Percentiles rank a stretch among this genome's conserved stretches.
Evolutionary conservation across 2,113 vertebrate species (phyloP).

Genomic region (Cathartes aura): DNA sequence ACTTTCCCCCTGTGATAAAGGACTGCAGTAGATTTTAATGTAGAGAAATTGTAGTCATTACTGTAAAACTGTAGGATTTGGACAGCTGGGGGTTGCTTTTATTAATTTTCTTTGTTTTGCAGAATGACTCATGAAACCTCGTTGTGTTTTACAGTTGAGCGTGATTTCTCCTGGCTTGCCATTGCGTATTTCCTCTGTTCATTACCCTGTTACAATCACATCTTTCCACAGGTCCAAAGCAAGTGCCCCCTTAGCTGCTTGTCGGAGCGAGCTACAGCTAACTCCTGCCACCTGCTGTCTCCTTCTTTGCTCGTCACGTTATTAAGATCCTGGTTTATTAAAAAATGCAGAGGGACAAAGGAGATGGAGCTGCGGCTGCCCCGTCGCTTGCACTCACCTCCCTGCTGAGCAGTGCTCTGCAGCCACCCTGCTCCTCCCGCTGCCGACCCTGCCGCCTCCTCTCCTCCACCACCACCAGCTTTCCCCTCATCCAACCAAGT

Average conservation of each 20-base stretch:
- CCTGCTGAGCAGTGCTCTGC: neutral
- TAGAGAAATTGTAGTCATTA: neutral
- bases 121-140: neutral
- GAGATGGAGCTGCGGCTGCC: neutral
- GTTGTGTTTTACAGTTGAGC: neutral
- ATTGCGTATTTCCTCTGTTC: neutral
- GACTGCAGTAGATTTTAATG: neutral
- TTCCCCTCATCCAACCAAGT: neutral
- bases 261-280: neutral
- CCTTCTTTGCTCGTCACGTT: neutral
- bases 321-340: fast-evolving
- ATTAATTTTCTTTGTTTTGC: neutral
- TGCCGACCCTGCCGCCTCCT: neutral
- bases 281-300: constrained; percentile 75
- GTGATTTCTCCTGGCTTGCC: neutral
- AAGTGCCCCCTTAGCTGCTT: neutral
- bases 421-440: neutral
- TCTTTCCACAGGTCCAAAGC: neutral
- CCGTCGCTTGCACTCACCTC: neutral
- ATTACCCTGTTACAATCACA: fast-evolving
- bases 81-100: neutral
- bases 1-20: neutral
- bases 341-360: neutral
- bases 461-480: neutral
- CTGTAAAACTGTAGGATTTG: neutral